Conservation (phyloP, 2,888 invertebrate species). For the Tortrix viridana region DNA sequence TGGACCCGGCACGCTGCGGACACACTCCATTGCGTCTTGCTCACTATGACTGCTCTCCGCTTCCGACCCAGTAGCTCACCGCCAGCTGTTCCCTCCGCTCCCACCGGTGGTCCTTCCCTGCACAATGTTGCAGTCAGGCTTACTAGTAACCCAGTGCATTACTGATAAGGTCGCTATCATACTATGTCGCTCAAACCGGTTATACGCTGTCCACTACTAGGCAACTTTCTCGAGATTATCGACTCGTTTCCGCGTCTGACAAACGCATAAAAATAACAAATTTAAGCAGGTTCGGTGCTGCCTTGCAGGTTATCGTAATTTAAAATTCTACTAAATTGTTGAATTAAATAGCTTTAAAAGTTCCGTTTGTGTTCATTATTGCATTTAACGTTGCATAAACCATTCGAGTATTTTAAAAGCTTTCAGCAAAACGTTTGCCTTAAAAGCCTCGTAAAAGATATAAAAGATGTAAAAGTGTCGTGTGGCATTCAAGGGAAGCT, state of each 20-base stretch:
- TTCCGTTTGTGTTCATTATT: not conserved
- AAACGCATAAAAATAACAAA: constrained; percentile 30
- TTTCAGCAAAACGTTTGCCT: constrained; percentile 6
- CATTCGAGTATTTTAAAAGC: constrained; percentile 2
- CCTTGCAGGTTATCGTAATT: too few species aligned
- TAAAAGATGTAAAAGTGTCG: constrained; percentile 56
- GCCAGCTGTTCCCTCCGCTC: constrained; percentile 50
- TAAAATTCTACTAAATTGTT: too few species aligned
- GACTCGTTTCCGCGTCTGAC: constrained; percentile 49
- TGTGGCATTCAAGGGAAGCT: constrained; percentile 58
- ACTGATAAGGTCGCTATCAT: constrained; percentile 61
- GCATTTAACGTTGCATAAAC: not conserved
- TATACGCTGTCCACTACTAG: constrained; percentile 56
- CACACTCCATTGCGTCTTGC: constrained; percentile 64
- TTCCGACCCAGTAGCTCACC: constrained; percentile 63
- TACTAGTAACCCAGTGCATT: constrained; percentile 60
- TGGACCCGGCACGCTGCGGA: constrained; percentile 56
- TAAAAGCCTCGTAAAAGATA: constrained; percentile 40
- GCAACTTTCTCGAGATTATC: constrained; percentile 68
- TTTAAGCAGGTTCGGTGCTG: constrained; percentile 9
- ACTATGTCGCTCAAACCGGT: constrained; percentile 62
- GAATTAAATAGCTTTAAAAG: too few species aligned
- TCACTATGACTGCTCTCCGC: constrained; percentile 61
- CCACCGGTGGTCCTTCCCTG: constrained; percentile 27
- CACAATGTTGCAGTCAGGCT: constrained; percentile 37